Conservation (phyloP, 2,797 vertebrate genomes). For the Rhynchonycteris naso region DNA sequence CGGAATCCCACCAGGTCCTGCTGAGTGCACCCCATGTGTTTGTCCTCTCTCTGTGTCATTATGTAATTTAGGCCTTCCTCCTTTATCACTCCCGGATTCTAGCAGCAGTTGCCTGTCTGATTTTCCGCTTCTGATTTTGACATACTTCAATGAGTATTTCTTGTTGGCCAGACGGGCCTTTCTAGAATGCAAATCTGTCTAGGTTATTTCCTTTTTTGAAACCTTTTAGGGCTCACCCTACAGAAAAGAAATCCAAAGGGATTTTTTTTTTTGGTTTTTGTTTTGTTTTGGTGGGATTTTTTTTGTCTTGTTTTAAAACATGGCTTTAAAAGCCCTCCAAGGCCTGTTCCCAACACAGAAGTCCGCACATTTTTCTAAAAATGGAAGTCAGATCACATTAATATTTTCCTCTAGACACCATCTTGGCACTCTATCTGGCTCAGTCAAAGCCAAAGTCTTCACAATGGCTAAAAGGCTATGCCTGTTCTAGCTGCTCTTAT, state of each 20-base stretch:
- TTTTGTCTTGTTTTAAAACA: slow-evolving; percentile 27
- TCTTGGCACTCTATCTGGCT: background rate
- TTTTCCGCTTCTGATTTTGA: background rate
- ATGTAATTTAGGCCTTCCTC: background rate
- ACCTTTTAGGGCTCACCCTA: background rate
- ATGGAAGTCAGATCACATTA: background rate
- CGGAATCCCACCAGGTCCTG: background rate
- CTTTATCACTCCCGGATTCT: background rate
- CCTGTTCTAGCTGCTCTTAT: background rate
- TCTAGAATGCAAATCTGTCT: background rate
- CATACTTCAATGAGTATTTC: background rate
- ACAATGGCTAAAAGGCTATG: background rate
- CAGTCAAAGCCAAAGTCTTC: slow-evolving; percentile 17
- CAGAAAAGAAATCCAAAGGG: background rate
- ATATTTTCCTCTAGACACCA: background rate
- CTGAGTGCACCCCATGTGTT: background rate
- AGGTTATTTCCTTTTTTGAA: background rate
- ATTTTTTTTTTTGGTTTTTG: background rate
- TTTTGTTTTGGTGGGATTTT: background rate
- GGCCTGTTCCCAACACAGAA: background rate
- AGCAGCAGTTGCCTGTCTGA: background rate
- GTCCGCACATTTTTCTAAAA: background rate
- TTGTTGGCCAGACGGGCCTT: background rate
- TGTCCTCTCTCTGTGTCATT: no score
- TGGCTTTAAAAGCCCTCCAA: background rate